phyloP scores from a whole-genome alignment of 1,140 invertebrate species.

The Catajapyx aquilonaris region DNA sequence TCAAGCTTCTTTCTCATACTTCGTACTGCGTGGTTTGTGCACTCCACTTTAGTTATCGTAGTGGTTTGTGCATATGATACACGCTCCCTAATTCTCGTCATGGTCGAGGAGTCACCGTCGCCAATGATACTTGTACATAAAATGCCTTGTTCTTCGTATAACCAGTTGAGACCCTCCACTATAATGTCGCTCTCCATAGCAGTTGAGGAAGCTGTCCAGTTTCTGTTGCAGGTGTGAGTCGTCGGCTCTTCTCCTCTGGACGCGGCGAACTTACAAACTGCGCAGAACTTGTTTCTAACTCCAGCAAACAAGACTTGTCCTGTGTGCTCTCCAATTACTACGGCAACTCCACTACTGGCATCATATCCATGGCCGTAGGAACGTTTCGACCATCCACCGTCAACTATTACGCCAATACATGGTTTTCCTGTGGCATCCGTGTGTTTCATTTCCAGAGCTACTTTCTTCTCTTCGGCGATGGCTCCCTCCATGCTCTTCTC shows the following conservation, averaged over 20 bases:
- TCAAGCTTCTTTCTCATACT: not conserved
- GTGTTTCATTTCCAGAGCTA: not conserved
- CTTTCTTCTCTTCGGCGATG: not conserved
- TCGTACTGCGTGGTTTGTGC: not conserved
- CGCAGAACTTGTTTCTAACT: not conserved
- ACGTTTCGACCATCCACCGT: conserved; percentile 7
- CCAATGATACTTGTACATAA: not conserved
- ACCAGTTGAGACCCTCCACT: not conserved
- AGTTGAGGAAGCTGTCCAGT: not conserved
- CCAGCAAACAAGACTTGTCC: not conserved
- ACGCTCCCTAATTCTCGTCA: not conserved
- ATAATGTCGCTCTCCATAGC: not conserved
- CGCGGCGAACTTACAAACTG: not conserved
- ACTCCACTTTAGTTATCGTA: not conserved
- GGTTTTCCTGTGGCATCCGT: not conserved
- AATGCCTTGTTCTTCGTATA: not conserved
- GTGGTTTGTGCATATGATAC: not conserved
- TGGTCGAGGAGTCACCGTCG: not conserved
- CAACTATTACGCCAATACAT: conserved; percentile 4
- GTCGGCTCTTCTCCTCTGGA: not conserved
- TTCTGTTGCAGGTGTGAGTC: not conserved
- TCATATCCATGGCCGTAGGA: conserved; percentile 8
- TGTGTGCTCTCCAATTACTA: not conserved
- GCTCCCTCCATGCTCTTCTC: not conserved
- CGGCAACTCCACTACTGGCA: conserved; percentile 1